These are phyloP conservation scores for Tethea ocularis DNA, from an alignment of 2,888 invertebrate genomes.

Conservation along the genomic window DNA sequence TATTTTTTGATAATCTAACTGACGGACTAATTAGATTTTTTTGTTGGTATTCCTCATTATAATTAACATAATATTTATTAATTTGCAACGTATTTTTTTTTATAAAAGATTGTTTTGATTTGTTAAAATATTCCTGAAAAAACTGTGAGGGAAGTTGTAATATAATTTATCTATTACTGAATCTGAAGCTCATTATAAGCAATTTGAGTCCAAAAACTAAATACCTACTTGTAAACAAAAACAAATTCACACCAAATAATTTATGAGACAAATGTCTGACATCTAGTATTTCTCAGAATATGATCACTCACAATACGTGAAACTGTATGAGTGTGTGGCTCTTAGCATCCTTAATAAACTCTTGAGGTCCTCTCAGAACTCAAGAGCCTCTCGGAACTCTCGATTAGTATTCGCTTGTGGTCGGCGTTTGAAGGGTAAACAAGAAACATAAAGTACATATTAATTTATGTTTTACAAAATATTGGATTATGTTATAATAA, in stretches of 20 bases:
- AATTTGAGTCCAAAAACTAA: too few species aligned
- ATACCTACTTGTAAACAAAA: too few species aligned
- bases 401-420: slow-evolving; percentile 28
- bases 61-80: too few species aligned
- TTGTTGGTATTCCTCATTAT: too few species aligned
- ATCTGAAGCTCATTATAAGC: too few species aligned
- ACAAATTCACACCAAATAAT: not conserved
- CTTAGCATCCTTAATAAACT: slow-evolving; percentile 8
- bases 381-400: slow-evolving; percentile 29
- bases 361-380: slow-evolving; percentile 17
- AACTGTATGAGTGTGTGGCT: slow-evolving; percentile 11
- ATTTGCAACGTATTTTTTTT: too few species aligned
- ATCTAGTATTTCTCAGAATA: not conserved
- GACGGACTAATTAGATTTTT: too few species aligned
- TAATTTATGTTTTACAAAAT: not conserved
- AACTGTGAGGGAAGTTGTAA: too few species aligned
- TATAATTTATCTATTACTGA: too few species aligned
- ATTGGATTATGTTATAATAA: not conserved
- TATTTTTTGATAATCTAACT: too few species aligned
- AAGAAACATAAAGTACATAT: slow-evolving; percentile 14
- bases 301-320: not conserved
- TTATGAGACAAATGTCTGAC: not conserved
- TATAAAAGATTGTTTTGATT: too few species aligned
- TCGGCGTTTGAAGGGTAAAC: slow-evolving; percentile 23
- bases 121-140: too few species aligned